phyloP scores from a whole-genome alignment of 1,140 invertebrate species.

The Drosophila kikkawai region DNA sequence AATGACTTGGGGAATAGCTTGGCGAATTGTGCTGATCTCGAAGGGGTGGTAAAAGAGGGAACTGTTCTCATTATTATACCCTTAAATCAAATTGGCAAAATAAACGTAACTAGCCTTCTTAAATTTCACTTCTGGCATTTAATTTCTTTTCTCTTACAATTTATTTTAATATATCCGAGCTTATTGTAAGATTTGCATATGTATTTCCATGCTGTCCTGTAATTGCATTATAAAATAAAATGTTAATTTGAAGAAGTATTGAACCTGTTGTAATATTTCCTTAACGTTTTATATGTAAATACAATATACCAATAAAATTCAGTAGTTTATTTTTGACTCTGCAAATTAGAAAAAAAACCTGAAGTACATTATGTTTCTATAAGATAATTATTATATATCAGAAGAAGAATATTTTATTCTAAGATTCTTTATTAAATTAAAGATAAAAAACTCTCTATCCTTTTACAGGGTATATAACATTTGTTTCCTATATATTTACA shows the following conservation, averaged over 20 bases:
- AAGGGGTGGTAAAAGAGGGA: background rate
- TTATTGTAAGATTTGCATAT: background rate
- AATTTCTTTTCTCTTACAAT: background rate
- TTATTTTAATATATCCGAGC: background rate
- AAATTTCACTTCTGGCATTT: background rate
- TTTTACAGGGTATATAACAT: constrained; percentile 25
- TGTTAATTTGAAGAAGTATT: too few species aligned
- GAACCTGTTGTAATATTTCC: too few species aligned
- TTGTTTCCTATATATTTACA: background rate
- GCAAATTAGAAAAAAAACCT: too few species aligned
- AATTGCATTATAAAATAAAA: background rate
- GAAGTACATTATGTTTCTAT: too few species aligned
- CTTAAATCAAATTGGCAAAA: constrained; percentile 5
- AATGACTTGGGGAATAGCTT: constrained; percentile 50
- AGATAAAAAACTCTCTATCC: too few species aligned
- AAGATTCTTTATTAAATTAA: too few species aligned
- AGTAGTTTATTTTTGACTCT: too few species aligned
- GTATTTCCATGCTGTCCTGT: background rate
- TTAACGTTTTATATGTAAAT: too few species aligned
- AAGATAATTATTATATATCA: too few species aligned
- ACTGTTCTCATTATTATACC: constrained; percentile 19
- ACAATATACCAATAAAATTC: too few species aligned
- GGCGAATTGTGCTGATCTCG: constrained; percentile 19
- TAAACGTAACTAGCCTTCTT: constrained; percentile 4
- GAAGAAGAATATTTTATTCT: too few species aligned